Percentiles rank a stretch among this genome's conserved stretches.
Conservation (phyloP, 2,797 vertebrate genomes). For the Arnoldichthys spilopterus region DNA sequence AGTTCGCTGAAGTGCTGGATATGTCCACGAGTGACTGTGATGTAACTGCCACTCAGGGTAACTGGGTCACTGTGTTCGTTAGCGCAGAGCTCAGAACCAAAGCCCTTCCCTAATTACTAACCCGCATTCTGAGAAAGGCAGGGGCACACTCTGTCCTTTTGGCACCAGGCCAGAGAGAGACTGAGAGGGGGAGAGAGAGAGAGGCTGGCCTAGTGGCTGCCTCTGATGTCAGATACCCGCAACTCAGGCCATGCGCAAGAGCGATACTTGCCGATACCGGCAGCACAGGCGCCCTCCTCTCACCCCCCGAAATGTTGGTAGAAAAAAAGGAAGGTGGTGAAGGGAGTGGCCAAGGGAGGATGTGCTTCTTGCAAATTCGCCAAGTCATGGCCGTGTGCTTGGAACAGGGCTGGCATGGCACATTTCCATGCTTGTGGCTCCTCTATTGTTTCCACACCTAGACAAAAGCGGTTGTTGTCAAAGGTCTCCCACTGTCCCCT, state of each 20-base stretch:
- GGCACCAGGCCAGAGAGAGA: slow-evolving; percentile 61
- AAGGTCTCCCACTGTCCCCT: slow-evolving; percentile 41
- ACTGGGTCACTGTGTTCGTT: slow-evolving; percentile 82
- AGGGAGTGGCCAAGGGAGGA: slow-evolving; percentile 47
- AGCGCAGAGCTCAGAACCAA: slow-evolving; percentile 63
- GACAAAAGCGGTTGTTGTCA: slow-evolving; percentile 57
- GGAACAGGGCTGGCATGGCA: slow-evolving; percentile 53
- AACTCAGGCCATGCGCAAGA: slow-evolving; percentile 22
- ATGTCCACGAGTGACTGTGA: slow-evolving; percentile 61
- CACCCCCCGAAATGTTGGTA: background rate
- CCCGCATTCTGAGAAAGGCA: slow-evolving; percentile 65
- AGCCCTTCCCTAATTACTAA: slow-evolving; percentile 64
- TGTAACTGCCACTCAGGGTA: slow-evolving; percentile 76
- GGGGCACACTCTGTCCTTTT: slow-evolving; percentile 62
- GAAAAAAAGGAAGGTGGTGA: slow-evolving; percentile 11
- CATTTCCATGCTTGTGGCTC: slow-evolving; percentile 48
- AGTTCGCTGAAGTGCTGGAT: slow-evolving; percentile 51
- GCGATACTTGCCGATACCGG: slow-evolving; percentile 6
- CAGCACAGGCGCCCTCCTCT: background rate
- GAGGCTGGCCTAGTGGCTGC: slow-evolving; percentile 56
- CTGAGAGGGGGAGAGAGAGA: background rate
- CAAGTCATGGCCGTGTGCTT: slow-evolving; percentile 59
- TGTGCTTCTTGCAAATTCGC: slow-evolving; percentile 57
- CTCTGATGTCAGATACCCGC: slow-evolving; percentile 55
- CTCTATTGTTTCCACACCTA: slow-evolving; percentile 54